Conservation (phyloP, 2,888 invertebrate species). For the Himalopsyche japonica region DNA sequence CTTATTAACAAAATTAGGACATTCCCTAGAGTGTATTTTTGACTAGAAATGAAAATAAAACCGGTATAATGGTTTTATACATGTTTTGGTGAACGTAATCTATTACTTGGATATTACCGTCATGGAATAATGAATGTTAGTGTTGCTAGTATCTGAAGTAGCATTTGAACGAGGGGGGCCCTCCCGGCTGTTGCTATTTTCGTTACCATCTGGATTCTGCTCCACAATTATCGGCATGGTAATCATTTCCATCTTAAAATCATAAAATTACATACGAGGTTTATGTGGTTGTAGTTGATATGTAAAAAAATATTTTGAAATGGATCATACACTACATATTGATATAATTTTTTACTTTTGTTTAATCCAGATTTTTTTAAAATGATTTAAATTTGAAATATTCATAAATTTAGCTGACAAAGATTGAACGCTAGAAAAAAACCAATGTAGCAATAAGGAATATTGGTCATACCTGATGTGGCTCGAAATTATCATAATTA, state of each 20-base stretch:
- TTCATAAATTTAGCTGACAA: too few relatives aligned
- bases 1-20: too few relatives aligned
- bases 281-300: too few relatives aligned
- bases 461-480: conserved; percentile 53
- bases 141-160: background rate
- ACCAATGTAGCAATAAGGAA: background rate
- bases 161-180: background rate
- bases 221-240: conserved; percentile 35
- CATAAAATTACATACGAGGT: too few relatives aligned
- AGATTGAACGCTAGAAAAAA: too few relatives aligned
- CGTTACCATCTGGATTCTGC: background rate
- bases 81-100: background rate
- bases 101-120: background rate
- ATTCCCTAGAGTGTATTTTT: too few relatives aligned
- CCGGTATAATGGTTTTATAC: too few relatives aligned
- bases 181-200: background rate
- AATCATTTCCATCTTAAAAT: conserved; percentile 32
- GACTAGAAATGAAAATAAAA: too few relatives aligned
- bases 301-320: too few relatives aligned
- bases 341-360: background rate
- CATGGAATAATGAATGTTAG: background rate
- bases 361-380: background rate
- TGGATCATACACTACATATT: background rate
- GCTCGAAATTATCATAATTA: conserved; percentile 53
- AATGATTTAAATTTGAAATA: too few relatives aligned